A percentile compares a stretch with the other conserved stretches of the same genome.
Evolutionary conservation across 2,113 vertebrate species (phyloP).

Genomic region (Notarius lentiginosus): DNA sequence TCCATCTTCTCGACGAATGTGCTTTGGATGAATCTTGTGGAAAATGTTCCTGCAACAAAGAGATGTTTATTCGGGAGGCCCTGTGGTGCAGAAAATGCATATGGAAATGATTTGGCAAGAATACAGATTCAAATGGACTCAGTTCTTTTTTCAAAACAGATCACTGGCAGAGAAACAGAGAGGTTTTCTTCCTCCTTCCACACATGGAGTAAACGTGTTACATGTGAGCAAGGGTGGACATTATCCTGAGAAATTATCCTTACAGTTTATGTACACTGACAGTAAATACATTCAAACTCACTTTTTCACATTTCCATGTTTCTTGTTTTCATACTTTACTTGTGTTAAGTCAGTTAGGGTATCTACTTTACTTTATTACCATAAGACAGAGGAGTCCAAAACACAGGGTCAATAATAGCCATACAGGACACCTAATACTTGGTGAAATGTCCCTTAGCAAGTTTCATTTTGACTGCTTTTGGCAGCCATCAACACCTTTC

Average conservation of each 20-base stretch:
- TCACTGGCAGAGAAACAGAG: neutral
- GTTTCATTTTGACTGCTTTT: no score
- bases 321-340: neutral
- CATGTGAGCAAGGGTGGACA: neutral
- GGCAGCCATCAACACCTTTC: no score
- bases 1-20: neutral
- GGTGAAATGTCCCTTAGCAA: no score
- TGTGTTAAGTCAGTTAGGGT: neutral
- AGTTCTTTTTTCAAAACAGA: slow-evolving; percentile 8
- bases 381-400: neutral
- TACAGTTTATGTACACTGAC: neutral
- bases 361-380: neutral
- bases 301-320: neutral
- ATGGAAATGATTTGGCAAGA: slow-evolving; percentile 21
- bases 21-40: neutral
- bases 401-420: no score
- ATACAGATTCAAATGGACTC: neutral
- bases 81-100: neutral
- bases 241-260: neutral
- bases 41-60: slow-evolving; percentile 1
- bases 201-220: neutral
- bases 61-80: neutral
- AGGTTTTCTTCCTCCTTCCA: neutral
- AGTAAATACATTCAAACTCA: neutral
- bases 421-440: no score